These are phyloP conservation scores for Drosophila tripunctata DNA, from an alignment of 2,888 invertebrate genomes.

Conservation along the genomic window DNA sequence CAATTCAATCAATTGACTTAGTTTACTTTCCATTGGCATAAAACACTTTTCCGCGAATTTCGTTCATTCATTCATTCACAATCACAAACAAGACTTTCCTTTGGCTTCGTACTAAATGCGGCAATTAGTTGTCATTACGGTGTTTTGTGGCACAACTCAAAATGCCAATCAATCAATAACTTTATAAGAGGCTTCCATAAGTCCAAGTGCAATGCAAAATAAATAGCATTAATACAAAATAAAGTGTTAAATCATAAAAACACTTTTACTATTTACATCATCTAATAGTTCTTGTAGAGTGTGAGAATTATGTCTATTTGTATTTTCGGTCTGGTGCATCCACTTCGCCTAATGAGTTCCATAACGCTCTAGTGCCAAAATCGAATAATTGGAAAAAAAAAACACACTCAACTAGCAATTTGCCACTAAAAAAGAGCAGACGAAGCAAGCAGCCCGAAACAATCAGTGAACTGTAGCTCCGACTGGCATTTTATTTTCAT, in stretches of 20 bases:
- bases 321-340: constrained; percentile 49
- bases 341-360: constrained; percentile 56
- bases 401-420: constrained; percentile 21
- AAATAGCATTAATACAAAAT: background rate
- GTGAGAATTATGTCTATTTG: constrained; percentile 7
- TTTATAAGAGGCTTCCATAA: constrained; percentile 14
- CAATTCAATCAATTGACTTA: constrained; percentile 61
- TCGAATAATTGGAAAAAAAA: constrained; percentile 53
- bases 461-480: background rate
- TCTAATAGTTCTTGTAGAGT: background rate
- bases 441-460: background rate
- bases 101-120: constrained; percentile 45
- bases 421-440: constrained; percentile 3
- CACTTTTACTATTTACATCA: background rate
- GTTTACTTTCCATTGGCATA: constrained; percentile 49
- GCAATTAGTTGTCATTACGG: constrained; percentile 54
- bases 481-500: background rate
- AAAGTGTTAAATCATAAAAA: background rate
- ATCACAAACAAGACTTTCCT: constrained; percentile 26
- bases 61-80: constrained; percentile 20
- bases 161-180: constrained; percentile 22
- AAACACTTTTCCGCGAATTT: constrained; percentile 59
- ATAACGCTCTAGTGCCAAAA: constrained; percentile 33
- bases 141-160: constrained; percentile 21
- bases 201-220: background rate